Percentiles rank a stretch among this genome's conserved stretches.
phyloP scores from a whole-genome alignment of 2,888 invertebrate genomes.

The Mythimna pallens region DNA sequence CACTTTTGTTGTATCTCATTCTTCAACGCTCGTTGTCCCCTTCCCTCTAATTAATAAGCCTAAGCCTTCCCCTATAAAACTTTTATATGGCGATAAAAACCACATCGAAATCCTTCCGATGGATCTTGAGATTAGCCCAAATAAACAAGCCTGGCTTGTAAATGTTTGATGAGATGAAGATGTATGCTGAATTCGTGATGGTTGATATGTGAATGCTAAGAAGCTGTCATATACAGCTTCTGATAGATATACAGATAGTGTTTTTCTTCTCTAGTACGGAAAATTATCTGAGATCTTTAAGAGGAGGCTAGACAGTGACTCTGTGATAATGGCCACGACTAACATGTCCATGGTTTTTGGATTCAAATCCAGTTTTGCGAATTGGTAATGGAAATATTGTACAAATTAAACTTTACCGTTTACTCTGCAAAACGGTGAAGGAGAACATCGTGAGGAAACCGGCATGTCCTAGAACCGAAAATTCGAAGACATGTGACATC shows the following conservation, averaged over 20 bases:
- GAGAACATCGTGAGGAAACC: too few species aligned
- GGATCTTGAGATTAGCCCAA: constrained; percentile 39
- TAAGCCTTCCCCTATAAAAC: constrained; percentile 54
- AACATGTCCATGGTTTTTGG: not conserved
- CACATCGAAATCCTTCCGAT: constrained; percentile 34
- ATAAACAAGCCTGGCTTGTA: constrained; percentile 41
- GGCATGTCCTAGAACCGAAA: too few species aligned
- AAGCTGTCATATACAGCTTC: too few species aligned
- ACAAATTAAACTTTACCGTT: too few species aligned
- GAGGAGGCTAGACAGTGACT: too few species aligned
- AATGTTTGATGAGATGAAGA: constrained; percentile 18
- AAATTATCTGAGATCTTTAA: too few species aligned
- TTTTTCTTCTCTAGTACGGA: not conserved
- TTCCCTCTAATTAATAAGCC: constrained; percentile 51
- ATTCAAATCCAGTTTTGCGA: not conserved
- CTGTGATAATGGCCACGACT: not conserved
- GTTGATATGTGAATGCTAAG: not conserved
- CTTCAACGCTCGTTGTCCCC: constrained; percentile 11
- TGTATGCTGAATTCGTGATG: not conserved
- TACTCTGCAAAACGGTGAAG: too few species aligned
- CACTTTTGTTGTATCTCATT: constrained; percentile 3
- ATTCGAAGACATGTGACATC: too few species aligned
- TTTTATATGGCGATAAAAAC: constrained; percentile 57
- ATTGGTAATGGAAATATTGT: too few species aligned
- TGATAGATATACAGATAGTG: too few species aligned